Base-by-base conservation (phyloP, 2,888 invertebrate genomes). In the Ichneumoninae sp. region DNA sequence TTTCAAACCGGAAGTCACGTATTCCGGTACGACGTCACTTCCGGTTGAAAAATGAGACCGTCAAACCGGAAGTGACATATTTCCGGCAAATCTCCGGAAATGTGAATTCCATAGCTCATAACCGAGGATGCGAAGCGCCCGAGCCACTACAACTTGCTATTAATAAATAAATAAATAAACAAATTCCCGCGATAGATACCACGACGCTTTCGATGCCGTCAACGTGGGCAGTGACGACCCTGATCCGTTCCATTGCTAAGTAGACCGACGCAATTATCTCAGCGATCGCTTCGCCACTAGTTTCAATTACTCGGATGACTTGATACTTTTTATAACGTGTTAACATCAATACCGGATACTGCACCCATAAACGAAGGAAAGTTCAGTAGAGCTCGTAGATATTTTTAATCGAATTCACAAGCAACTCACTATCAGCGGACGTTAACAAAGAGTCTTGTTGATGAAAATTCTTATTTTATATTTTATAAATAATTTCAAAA, bases 141-240 rank as follows among this genome's bases (percentile, higher is more conserved):
- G 4, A 30, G 30, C 30, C 30, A 10, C 40, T 16, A 16, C 3
- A 47, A 3, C 44, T 10, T 47, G 13, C 16, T 16, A 4, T 3
- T 16, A 10, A 40, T 40, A 40, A 52, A 65, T 19, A 40, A 16
- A 22, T 16, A 65, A 75, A 75, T 13, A 69, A 60, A 74, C 50
- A 77, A 71, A 80, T 62, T 60, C n/a, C 3, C 26, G 19, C 57
- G 57, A 26, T 26, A 19, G 4, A 60, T 8, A n/a, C 30, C 5
- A 19, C n/a, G 60, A 72, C 40, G 40, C 71, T 40, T 40, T 71
- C 36, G 74, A 77, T 72, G 70, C 66, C 19, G 54, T 70, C 50
- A 57, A 70, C 47, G 76, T 85, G 66, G 85, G 85, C 40, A 66
- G 81, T n/a, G 47, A 72, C 52, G 85, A 69, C 83, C 85, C 54